Evolutionary conservation across 1,140 invertebrate species (phyloP), one percentile per base, ranked within the genome.

Genomic region (Babylonia areolata): DNA sequence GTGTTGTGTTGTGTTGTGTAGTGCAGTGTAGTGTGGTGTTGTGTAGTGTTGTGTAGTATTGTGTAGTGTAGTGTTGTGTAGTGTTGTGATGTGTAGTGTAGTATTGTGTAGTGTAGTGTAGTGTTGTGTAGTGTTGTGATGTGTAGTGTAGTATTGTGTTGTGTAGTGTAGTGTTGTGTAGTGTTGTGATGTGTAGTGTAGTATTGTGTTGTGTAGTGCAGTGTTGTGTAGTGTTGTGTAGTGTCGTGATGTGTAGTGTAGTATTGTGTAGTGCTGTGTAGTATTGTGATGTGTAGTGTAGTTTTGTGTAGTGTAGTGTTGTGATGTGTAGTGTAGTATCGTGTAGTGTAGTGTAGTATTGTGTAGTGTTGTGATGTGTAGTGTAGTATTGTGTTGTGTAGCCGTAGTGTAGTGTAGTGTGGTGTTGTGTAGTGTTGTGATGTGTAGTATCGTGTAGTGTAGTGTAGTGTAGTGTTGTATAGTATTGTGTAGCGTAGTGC

Each of bases 321-420:
- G n/a, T n/a, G n/a, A n/a, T n/a, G n/a, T n/a, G n/a, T n/a, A n/a
- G n/a, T n/a, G n/a, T n/a, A n/a, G n/a, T n/a, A n/a, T n/a, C n/a
- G n/a, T 51, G 80, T 12, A 28, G 15, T 81, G 80, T 81, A 9
- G 80, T 81, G 80, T 81, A 3, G 37, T 46, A 11, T 17, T 11
- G 80, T 81, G 80, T 46, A 37, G 58, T 42, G 81, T 81, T 12
- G 80, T 51, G 80, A 51, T 17, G 80, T 51, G 35, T 15, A 69
- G 81, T 84, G 81, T 84, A 69, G 81, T 84, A 58, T 84, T 17
- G 81, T 12, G 81, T 84, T 35, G 81, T 12, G 81, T 84, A 82
- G 81, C 37, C 37, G 81, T 54, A 80, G 78, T 81, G 80, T 81
- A 51, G 39, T 81, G 80, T 51, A 15, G 39, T 81, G 80, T 81